Evolutionary conservation across 2,888 invertebrate genomes (phyloP), one percentile per base, ranked within the genome.

Genomic region (Harmothoe impar): DNA sequence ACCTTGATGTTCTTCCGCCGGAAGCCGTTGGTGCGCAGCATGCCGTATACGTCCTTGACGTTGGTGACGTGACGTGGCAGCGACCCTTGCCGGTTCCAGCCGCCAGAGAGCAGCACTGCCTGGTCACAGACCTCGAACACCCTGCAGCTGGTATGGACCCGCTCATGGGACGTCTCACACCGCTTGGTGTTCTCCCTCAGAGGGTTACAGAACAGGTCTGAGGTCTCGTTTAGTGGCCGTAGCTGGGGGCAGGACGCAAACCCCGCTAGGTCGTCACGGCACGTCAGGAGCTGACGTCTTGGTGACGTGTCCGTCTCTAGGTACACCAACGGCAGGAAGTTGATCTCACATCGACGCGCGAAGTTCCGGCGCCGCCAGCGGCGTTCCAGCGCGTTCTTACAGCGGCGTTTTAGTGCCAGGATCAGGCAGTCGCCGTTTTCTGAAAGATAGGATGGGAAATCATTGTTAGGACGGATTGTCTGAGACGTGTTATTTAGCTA

Each of bases 61-160:
- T 96, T 96, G 31, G 94, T 91, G 77, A 94, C 92, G 68, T 95
- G 95, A 35, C 95, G 92, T 17, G 94, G 93, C n/a, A 95, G 95
- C 1, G 96, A 95, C 25, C 96, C 95, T 89, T 96, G 94, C 15
- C 96, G 93, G 92, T 96, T 96, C 96, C 96, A 96, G 0, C 96
- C 96, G 0, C 96, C 96, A 0, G 96, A 96, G 43, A 96, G 90
- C 20, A 96, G 92, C 23, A 96, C 96, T 3, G 96, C 96, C 93
- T 96, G 96, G 93, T 96, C 96, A 93, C 96, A 96, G 12, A 96
- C 96, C 93, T 96, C 96, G 92, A 96, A 96, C 90, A 96, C 93
- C 17, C 96, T 94, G 92, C 96, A 96, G 62, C 95, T 94, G 10
- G 95, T 95, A 68, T 94, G 94, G 0, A 96, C 94, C 17, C 94